phyloP scores from a whole-genome alignment of 1,140 invertebrate species.

The Drosophila trapezifrons region DNA sequence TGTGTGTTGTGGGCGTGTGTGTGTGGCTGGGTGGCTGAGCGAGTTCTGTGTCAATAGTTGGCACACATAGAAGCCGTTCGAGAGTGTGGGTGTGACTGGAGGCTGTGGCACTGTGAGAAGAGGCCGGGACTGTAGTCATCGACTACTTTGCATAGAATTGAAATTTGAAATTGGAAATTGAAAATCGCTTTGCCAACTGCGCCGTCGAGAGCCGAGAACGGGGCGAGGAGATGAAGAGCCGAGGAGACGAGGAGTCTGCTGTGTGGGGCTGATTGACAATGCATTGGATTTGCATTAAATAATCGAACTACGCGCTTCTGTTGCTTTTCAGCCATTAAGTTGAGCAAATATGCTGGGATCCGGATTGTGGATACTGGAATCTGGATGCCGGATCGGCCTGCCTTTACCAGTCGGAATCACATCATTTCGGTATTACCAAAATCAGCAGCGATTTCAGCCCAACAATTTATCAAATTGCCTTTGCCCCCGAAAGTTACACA shows the following conservation, averaged over 20 bases:
- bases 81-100: slow-evolving; percentile 1
- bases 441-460: slow-evolving; percentile 17
- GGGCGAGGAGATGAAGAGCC: not conserved
- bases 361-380: slow-evolving; percentile 10
- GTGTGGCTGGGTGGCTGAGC: slow-evolving; percentile 13
- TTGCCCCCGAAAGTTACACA: slow-evolving; percentile 25
- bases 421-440: slow-evolving; percentile 15
- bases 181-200: slow-evolving; percentile 72
- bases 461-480: slow-evolving; percentile 39
- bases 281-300: slow-evolving; percentile 77
- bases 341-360: slow-evolving; percentile 53
- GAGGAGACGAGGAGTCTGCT: slow-evolving; percentile 29
- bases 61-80: slow-evolving; percentile 60
- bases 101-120: no score
- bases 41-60: slow-evolving; percentile 79
- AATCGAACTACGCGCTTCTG: slow-evolving; percentile 64
- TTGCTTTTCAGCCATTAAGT: slow-evolving; percentile 62
- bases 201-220: slow-evolving; percentile 10
- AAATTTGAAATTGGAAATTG: slow-evolving; percentile 79
- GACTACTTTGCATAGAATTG: slow-evolving; percentile 73
- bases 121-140: slow-evolving; percentile 22
- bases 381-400: slow-evolving; percentile 9
- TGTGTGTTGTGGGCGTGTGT: not conserved
- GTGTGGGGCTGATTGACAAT: slow-evolving; percentile 67
- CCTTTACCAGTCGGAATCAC: slow-evolving; percentile 31